Evolutionary conservation across 2,888 invertebrate genomes (phyloP).

Genomic region (Yponomeuta cagnagella): DNA sequence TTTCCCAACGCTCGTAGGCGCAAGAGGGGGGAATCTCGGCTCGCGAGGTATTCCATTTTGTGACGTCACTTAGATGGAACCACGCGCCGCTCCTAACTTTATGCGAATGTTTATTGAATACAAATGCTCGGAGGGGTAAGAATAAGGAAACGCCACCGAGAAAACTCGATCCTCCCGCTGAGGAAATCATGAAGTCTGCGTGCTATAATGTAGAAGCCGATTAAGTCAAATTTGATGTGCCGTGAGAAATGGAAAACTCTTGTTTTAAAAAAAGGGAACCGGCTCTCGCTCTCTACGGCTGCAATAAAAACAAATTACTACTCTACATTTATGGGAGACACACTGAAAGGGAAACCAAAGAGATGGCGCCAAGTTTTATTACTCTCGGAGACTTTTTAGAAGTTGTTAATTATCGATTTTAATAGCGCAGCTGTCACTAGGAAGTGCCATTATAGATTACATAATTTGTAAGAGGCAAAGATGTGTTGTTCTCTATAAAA

Average conservation of each 20-base stretch:
- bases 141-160: neutral
- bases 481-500: neutral
- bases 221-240: neutral
- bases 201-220: neutral
- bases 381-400: neutral
- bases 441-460: neutral
- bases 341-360: neutral
- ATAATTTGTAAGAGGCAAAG: neutral
- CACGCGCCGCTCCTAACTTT: neutral
- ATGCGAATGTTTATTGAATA: constrained; percentile 13
- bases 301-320: neutral
- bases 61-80: constrained; percentile 5
- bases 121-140: constrained; percentile 4
- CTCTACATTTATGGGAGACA: neutral
- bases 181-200: neutral
- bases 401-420: neutral
- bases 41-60: constrained; percentile 7
- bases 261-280: neutral
- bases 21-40: constrained; percentile 15
- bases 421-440: neutral
- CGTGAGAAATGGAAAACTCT: neutral
- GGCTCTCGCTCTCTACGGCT: neutral
- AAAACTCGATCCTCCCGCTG: neutral
- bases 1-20: constrained; percentile 17
- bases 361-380: neutral